Conservation (phyloP, 2,888 invertebrate species). For the Rotaria magnacalcarata region DNA sequence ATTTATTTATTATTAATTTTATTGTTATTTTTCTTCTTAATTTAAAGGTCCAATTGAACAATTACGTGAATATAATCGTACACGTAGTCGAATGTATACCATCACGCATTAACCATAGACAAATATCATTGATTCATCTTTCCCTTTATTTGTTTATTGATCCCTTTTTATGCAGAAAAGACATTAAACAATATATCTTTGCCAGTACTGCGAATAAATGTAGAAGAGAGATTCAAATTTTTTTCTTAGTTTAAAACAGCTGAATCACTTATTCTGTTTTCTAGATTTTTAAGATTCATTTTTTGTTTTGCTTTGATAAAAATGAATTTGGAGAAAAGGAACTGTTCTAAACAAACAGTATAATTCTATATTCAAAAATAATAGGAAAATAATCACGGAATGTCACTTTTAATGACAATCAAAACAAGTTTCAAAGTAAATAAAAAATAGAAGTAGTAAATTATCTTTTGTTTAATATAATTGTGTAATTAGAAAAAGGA, state of each 20-base stretch:
- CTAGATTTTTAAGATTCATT: not conserved
- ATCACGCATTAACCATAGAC: not conserved
- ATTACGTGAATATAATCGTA: constrained; percentile 81
- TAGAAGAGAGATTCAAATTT: not conserved
- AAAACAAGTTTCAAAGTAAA: too few species aligned
- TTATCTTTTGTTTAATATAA: too few species aligned
- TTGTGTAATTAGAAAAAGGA: too few species aligned
- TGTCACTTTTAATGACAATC: too few species aligned
- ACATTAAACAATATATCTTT: not conserved
- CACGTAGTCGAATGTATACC: constrained; percentile 72
- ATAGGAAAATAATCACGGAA: too few species aligned
- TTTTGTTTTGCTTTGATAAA: too few species aligned
- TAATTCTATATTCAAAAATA: too few species aligned
- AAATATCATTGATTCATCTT: not conserved
- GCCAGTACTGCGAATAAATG: constrained; percentile 5
- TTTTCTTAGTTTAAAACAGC: not conserved
- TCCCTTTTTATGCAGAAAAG: constrained; percentile 16
- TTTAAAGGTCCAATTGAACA: constrained; percentile 68
- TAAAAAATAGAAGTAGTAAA: too few species aligned
- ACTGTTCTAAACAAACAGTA: too few species aligned
- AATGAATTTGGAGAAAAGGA: too few species aligned
- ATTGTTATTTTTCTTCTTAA: not conserved
- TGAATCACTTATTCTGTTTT: not conserved
- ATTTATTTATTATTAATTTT: not conserved
- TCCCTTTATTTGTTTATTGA: constrained; percentile 16